Evolutionary conservation across 2,888 invertebrate species (phyloP), one percentile per base, ranked within the genome.

Genomic region (Idaea aversata): DNA sequence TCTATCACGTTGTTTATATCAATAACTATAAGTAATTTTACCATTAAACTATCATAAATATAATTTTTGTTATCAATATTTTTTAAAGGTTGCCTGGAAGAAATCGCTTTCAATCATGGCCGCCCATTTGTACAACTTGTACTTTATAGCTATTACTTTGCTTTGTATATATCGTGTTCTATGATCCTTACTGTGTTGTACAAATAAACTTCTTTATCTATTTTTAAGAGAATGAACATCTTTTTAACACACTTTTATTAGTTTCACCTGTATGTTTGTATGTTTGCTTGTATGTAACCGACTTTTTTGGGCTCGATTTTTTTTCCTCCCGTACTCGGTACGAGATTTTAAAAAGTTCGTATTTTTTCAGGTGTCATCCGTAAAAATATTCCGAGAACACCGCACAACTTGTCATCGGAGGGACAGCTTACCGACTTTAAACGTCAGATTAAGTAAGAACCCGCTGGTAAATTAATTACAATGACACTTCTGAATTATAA

Each of bases 1-100:
- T 77, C 76, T 74, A 77, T 83, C 88, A 88, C 90, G 88, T 87
- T 86, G 75, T 88, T 88, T 88, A 88, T 86, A 85, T 81, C 78
- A 74, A 75, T 80, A 15, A 15, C 81, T 47, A 47, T 47, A 47
- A 13, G 47, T 47, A 13, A 13, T 47, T 47, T 7, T 47, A 10
- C 10, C 13, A 47, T 47, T 13, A 47, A 47, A 47, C 47, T 13
- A 47, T 47, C 13, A 47, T 5, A 38, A 38, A 38, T 38, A 10
- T 10, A 6, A 38, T 10, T 10, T 36, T 7, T 36, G 7, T 0
- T 47, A 10, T 47, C 4, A 47, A 4, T 13, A 47, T 13, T 47
- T 10, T 38, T 38, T 38, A 6, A 4, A 36, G 4, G 6, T 5
- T 36, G 6, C 6, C 36, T 36, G 5, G 5, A 36, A 36, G 6